phyloP scores from a whole-genome alignment of 2,113 vertebrate genomes.

The Psilopsiagon aurifrons region DNA sequence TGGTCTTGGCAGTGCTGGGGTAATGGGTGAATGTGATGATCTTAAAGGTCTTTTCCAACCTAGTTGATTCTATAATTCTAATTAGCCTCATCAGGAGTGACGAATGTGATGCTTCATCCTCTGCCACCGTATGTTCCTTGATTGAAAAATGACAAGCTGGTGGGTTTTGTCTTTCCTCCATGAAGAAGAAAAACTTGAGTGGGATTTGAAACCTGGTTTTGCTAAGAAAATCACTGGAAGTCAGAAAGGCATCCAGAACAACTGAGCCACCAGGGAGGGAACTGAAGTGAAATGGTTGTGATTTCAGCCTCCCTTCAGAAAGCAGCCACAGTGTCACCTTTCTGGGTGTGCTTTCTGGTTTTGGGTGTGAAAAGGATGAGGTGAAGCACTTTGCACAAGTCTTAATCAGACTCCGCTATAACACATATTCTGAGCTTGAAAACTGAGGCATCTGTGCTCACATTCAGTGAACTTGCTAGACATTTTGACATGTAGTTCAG shows the following conservation, averaged over 20 bases:
- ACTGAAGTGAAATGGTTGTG: background rate
- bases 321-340: background rate
- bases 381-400: background rate
- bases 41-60: background rate
- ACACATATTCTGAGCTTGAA: background rate
- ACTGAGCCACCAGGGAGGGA: background rate
- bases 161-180: background rate
- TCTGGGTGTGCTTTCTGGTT: background rate
- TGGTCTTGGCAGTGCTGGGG: background rate
- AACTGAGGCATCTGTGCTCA: background rate
- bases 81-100: background rate
- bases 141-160: background rate
- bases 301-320: background rate
- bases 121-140: constrained; percentile 4
- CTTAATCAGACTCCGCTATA: background rate
- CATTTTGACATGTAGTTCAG: background rate
- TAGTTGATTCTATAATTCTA: background rate
- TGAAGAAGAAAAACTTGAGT: background rate
- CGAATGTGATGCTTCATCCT: background rate
- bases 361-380: background rate
- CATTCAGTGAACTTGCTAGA: background rate
- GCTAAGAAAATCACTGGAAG: background rate
- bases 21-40: background rate
- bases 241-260: background rate
- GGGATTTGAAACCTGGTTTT: background rate